These are phyloP conservation scores for Pterocles burchelli DNA, from an alignment of 2,113 vertebrate species.

Conservation along the genomic window DNA sequence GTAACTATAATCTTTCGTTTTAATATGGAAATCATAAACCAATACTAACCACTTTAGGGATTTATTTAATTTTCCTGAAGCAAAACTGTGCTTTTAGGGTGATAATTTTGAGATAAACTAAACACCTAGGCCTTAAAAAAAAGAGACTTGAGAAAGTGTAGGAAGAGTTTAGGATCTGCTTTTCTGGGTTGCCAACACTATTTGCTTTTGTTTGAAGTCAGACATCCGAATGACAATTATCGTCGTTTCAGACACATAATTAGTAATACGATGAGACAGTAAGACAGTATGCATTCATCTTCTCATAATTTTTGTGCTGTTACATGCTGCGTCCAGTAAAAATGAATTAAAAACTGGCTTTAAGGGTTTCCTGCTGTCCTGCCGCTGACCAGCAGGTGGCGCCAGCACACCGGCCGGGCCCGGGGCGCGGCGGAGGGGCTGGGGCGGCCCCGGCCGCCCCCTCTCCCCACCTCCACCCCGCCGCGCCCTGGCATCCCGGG, in stretches of 20 bases:
- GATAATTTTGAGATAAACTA: background rate
- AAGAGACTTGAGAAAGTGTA: background rate
- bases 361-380: fast-evolving
- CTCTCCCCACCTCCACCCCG: background rate
- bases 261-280: fast-evolving
- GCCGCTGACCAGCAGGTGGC: background rate
- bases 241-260: fast-evolving
- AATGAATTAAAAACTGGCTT: fast-evolving
- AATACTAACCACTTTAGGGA: background rate
- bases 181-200: fast-evolving
- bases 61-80: background rate
- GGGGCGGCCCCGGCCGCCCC: background rate
- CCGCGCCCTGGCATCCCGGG: background rate
- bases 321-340: fast-evolving
- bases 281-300: background rate
- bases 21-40: background rate
- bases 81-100: background rate
- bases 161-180: background rate
- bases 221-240: fast-evolving
- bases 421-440: background rate
- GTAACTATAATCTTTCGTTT: background rate
- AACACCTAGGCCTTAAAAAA: background rate
- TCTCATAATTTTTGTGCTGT: background rate
- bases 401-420: background rate
- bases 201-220: background rate